Base-by-base conservation (phyloP, 2,888 invertebrate genomes). In the Meiosimyza decipiens region DNA sequence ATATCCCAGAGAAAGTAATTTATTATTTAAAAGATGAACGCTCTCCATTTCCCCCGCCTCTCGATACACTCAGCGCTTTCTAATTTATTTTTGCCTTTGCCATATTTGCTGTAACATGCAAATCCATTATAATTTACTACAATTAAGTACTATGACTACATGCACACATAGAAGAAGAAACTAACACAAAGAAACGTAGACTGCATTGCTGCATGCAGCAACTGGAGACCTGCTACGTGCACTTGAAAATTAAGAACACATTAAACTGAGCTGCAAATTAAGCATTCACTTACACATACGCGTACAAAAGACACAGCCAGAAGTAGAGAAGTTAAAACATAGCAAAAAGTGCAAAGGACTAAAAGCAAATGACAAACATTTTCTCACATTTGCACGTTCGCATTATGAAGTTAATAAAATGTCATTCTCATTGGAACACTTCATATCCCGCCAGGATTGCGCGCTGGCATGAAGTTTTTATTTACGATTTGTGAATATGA, bases 191-290 rank as follows among this genome's bases (percentile, higher is more conserved):
- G 51, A n/a, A 33, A n/a, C 47, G 16, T 28, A 33, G 28, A 28
- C 51, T 33, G 60, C 15, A 49, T 12, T 60, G 16, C 59, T 57
- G 60, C 62, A 60, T 60, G 15, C 18, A 18, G 63, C 63, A 18
- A 63, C 63, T 63, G 63, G 63, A 63, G 63, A 63, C 63, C 47
- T 47, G 15, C 18, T 47, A 62, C 69, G 69, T 69, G 69, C 69
- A 69, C 60, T 69, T 69, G 69, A 69, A 69, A 60, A 69, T 51
- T 69, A 51, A 47, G 60, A 60, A 62, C 51, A 49, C 60, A 69
- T 28, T 63, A 63, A 63, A 63, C 18, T 18, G 51, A 51, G 60
- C 60, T n/a, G 28, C 51, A 60, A n/a, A 16, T 11, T 67, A 22
- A 28, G 51, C 51, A 28, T 16, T 18, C 51, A 28, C 18, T 4